Conservation (phyloP, 2,888 invertebrate genomes). For the Monopis laevigella region DNA sequence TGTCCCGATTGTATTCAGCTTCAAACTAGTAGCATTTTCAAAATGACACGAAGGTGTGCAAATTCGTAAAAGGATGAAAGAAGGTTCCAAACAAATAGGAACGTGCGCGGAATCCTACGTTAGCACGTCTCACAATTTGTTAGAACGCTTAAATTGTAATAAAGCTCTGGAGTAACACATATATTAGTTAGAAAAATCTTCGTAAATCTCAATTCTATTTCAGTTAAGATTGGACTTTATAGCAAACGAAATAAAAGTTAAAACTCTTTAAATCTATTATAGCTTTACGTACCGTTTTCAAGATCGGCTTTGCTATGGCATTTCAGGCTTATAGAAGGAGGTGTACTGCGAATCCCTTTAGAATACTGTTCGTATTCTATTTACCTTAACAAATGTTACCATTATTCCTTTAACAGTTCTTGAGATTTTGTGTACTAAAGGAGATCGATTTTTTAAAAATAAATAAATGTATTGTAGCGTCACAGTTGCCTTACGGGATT, state of each 20-base stretch:
- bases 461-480: too few species aligned
- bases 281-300: not conserved
- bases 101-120: constrained; percentile 52
- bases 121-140: constrained; percentile 60
- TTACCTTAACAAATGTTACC: constrained; percentile 53
- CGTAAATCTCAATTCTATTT: constrained; percentile 22
- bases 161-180: constrained; percentile 54
- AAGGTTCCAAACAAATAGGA: constrained; percentile 45
- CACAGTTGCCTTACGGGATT: too few species aligned
- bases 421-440: too few species aligned
- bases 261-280: constrained; percentile 17
- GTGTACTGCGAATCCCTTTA: constrained; percentile 52
- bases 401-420: constrained; percentile 42
- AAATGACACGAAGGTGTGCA: constrained; percentile 11
- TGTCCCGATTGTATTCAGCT: too few species aligned
- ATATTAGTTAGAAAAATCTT: constrained; percentile 26
- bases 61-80: constrained; percentile 30
- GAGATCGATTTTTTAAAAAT: too few species aligned
- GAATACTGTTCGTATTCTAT: constrained; percentile 57
- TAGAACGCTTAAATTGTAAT: constrained; percentile 62
- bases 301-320: constrained; percentile 1
- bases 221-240: constrained; percentile 9
- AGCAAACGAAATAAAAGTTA: constrained; percentile 15
- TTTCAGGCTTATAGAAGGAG: constrained; percentile 50
- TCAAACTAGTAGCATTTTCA: too few species aligned